Evolutionary conservation across 2,113 vertebrate genomes (phyloP), one percentile per base, ranked within the genome.

Genomic region (Synodontis membranacea): DNA sequence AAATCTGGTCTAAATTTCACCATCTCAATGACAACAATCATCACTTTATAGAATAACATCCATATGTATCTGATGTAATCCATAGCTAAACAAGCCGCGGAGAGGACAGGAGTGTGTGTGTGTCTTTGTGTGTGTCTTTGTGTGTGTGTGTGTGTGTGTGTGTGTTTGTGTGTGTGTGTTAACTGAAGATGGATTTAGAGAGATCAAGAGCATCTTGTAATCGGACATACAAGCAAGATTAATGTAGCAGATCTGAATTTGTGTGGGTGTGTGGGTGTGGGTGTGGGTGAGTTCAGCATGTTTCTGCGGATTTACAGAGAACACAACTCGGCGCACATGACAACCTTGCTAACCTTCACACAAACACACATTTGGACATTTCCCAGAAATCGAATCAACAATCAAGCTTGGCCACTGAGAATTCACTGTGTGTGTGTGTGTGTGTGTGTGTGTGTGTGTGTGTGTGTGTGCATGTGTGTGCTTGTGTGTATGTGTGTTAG

Each of bases 371-470:
- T 88, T 87, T 88, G 31, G 88, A 87, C 90, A 88, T 86, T 93
- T 92, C 92, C 88, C 79, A 91, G 91, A 93, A 95, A 93, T 93
- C 91, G 92, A 94, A 93, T 93, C 90, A 94, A 93, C 92, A 86
- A 92, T 74, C 83, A 82, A 82, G 81, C 76, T 31, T 31, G 88
- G 11, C 21, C 44, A 82, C 68, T 58, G 82, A 62, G 83, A 46
- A 15, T 86, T 54, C 74, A 37, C 78, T 58, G 56, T 42, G 17
- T 80, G 66, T 74, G 54, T 56, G 76, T 72, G 76, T 89, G 75
- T 64, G 81, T 86, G 68, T 80, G 56, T 58, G 64, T 86, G 84
- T 85, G 84, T 82, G 70, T 52, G 75, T 89, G 88, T 89, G 84
- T 81, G 82, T 89, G 48, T 91, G 83, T 62, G 85, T 72, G 89